Percentiles rank a stretch among this genome's conserved stretches.
Evolutionary conservation across 2,797 vertebrate genomes (phyloP).

Genomic region (Poecilia picta): DNA sequence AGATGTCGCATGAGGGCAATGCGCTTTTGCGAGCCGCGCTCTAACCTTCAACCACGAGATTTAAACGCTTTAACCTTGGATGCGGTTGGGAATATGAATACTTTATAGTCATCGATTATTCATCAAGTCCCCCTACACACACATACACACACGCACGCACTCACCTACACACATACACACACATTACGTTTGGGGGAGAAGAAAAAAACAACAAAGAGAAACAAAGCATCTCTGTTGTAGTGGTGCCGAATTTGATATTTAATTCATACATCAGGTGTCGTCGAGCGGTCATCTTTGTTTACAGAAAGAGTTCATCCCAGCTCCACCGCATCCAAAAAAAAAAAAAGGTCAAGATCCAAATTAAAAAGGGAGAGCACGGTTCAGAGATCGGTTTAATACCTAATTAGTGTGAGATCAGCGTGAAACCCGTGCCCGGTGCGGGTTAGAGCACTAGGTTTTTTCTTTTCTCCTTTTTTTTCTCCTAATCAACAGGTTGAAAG

Average conservation of each 20-base stretch:
- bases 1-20: conserved; percentile 83
- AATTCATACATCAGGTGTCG: conserved; percentile 76
- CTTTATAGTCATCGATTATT: conserved; percentile 78
- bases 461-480: conserved; percentile 14
- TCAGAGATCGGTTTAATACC: conserved; percentile 58
- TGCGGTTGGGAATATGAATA: conserved; percentile 77
- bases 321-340: conserved; percentile 62
- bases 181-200: neutral
- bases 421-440: conserved; percentile 57
- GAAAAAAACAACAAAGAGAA: conserved; percentile 37
- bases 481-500: conserved; percentile 84
- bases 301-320: conserved; percentile 78
- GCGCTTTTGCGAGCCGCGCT: conserved; percentile 75
- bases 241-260: conserved; percentile 75
- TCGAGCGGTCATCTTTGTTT: conserved; percentile 79
- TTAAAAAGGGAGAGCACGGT: conserved; percentile 31
- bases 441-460: conserved; percentile 63
- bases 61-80: conserved; percentile 80
- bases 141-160: neutral
- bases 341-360: conserved; percentile 62
- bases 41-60: conserved; percentile 78
- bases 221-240: conserved; percentile 60
- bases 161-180: neutral
- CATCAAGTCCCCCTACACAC: conserved; percentile 42
- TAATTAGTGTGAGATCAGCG: conserved; percentile 62